Evolutionary conservation across 2,113 vertebrate species (phyloP), one percentile per base, ranked within the genome.

Genomic region (Pelvicachromis taeniatus): DNA sequence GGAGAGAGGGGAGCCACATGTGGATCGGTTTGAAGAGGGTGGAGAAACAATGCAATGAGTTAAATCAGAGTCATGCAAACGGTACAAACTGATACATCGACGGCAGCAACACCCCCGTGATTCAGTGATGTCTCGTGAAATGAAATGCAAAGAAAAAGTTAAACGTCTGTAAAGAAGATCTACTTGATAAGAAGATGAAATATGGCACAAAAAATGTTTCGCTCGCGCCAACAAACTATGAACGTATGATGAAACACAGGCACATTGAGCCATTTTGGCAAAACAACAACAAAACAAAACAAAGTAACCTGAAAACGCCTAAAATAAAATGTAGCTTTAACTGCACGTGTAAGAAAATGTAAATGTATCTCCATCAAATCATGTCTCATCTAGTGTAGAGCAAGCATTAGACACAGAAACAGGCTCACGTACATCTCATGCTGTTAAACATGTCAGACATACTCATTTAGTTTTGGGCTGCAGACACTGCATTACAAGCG

Each of bases 1-100:
- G 77, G 78, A 48, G 77, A 81, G 80, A 81, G 12, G 87, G 33
- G 79, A 86, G 52, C 10, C 38, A 83, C 19, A 88, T 8, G 19
- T 42, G 92, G 83, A 78, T 86, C 52, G 87, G 86, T 91, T 86
- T 85, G 63, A 85, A 79, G 61, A 78, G 42, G 91, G 79, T 7
- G 83, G 89, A 89, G 93, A 96, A 92, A 96, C 92, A 96, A 93
- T 48, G 95, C 52, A 88, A 94, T 94, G 93, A 89, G 95, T 96
- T 96, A 95, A 94, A 95, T 89, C 92, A 94, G 87, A 90, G 54
- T 87, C 96, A 95, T 96, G 96, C 96, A 90, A 55, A 91, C 65
- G 48, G 80, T 78, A 82, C 73, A 87, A 75, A 85, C 54, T 81
- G 82, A 89, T 68, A 75, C 33, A 89, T 35, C 9, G 52, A 89